Percentiles rank a stretch among this genome's conserved stretches.
These are phyloP conservation scores for Onychostoma macrolepis DNA, from an alignment of 2,113 vertebrate species.

Conservation along the genomic window DNA sequence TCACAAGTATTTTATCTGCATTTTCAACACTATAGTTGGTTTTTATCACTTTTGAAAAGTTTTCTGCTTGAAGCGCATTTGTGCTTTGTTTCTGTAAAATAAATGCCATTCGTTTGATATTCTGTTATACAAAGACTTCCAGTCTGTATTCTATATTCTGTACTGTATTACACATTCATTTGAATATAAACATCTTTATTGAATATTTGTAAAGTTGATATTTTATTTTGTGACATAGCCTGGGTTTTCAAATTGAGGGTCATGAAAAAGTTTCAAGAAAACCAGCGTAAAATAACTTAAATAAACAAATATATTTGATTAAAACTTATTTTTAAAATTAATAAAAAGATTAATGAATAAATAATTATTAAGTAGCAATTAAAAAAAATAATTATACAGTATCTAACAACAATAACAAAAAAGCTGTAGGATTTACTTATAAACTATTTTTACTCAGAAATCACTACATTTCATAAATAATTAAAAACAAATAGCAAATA, in stretches of 20 bases:
- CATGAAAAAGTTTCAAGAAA: neutral
- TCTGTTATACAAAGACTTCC: neutral
- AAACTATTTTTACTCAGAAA: no score
- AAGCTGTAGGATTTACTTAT: no score
- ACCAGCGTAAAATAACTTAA: neutral
- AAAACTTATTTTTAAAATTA: neutral
- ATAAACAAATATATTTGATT: neutral
- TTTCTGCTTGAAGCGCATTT: neutral
- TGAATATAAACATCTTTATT: neutral
- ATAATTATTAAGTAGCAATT: neutral
- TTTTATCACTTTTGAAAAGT: neutral
- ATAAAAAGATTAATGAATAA: neutral
- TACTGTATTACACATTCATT: neutral
- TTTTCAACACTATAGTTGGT: neutral
- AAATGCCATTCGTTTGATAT: neutral
- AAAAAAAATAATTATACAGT: neutral
- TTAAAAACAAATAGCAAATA: no score
- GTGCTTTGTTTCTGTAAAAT: neutral
- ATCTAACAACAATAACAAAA: neutral
- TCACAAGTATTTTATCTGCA: neutral
- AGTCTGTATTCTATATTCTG: neutral
- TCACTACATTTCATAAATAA: no score
- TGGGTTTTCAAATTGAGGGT: neutral
- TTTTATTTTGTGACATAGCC: neutral
- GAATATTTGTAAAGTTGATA: neutral